Conservation (phyloP, 2,113 vertebrate species). For the Cisticola juncidis region DNA sequence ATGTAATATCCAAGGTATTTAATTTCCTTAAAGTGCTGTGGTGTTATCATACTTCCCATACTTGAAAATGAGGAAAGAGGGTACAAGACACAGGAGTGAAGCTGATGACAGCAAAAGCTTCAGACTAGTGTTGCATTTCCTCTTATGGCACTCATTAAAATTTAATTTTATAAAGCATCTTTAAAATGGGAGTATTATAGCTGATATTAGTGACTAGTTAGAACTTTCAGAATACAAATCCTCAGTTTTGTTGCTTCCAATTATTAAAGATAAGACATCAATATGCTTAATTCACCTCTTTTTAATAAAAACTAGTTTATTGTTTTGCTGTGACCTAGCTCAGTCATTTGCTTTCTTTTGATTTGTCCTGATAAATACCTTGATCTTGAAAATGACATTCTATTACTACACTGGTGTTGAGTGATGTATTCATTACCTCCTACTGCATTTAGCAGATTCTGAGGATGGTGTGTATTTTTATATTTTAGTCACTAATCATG, state of each 20-base stretch:
- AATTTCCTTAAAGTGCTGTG: background rate
- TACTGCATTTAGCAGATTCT: background rate
- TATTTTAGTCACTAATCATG: background rate
- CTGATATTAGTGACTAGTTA: conserved; percentile 38
- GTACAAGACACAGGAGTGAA: background rate
- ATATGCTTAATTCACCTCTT: background rate
- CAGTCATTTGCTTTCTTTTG: background rate
- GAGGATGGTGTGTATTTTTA: too few relatives aligned
- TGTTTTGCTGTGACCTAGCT: background rate
- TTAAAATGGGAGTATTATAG: conserved; percentile 26
- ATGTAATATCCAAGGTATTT: background rate
- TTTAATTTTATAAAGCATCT: conserved; percentile 62
- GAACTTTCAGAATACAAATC: conserved; percentile 27
- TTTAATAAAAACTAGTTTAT: background rate
- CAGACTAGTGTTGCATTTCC: conserved; percentile 6
- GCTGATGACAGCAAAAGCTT: conserved; percentile 14
- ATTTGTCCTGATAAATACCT: background rate
- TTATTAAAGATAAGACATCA: conserved; percentile 1
- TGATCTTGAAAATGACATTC: background rate
- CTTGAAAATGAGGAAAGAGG: background rate
- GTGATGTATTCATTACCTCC: background rate
- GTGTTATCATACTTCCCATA: background rate
- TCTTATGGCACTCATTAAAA: conserved; percentile 61
- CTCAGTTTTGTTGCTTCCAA: conserved; percentile 18
- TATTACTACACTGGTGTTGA: background rate